These are phyloP conservation scores for Halcyon leucocephala DNA, from an alignment of 2,797 vertebrate genomes.

Conservation along the genomic window DNA sequence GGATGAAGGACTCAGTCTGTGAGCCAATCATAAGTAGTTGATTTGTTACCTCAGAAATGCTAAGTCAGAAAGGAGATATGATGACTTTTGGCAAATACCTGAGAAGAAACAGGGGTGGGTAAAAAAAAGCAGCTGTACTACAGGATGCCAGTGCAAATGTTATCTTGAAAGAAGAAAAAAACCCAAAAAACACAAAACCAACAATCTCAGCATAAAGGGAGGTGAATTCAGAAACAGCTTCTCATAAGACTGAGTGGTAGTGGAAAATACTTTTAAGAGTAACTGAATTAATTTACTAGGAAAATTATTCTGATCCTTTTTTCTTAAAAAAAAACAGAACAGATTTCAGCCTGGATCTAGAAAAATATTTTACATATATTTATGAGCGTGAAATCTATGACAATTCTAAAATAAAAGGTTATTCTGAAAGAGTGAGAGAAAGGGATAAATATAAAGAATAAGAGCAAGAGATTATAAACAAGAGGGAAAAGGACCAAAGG, in stretches of 20 bases:
- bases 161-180: too few relatives aligned
- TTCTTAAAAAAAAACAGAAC: background rate
- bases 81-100: background rate
- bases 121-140: background rate
- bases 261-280: background rate
- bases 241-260: background rate
- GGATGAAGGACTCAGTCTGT: background rate
- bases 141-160: background rate
- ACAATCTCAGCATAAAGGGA: background rate
- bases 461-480: background rate
- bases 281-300: background rate
- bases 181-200: background rate
- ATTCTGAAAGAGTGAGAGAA: background rate
- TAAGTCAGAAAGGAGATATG: background rate
- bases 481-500: background rate
- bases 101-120: background rate
- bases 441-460: background rate
- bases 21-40: background rate
- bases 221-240: background rate
- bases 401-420: background rate
- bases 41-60: background rate
- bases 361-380: background rate
- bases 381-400: background rate
- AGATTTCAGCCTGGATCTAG: background rate
- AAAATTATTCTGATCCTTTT: background rate